These are phyloP conservation scores for Axinella damicornis DNA, from an alignment of 37 sponge, comb jelly and placozoan species.

Conservation along the genomic window DNA sequence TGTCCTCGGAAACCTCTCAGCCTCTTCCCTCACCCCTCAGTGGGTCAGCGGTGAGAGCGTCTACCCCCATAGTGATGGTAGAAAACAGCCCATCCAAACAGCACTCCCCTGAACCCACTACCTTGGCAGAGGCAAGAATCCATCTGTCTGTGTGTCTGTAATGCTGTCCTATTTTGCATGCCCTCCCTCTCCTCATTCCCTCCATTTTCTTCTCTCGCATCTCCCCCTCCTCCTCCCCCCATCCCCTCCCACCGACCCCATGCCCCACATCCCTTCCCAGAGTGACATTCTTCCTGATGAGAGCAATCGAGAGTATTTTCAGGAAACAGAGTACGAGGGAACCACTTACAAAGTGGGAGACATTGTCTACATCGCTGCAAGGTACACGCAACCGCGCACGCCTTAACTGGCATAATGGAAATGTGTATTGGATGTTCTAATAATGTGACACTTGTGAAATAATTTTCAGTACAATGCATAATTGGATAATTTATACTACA, in stretches of 20 bases:
- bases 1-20: neutral
- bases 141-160: too few species aligned
- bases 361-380: conserved; percentile 50
- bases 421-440: neutral
- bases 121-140: too few species aligned
- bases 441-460: too few species aligned
- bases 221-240: neutral
- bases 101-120: neutral
- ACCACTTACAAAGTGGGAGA: conserved; percentile 52
- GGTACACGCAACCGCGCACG: conserved; percentile 22
- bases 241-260: neutral
- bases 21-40: neutral
- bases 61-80: too few species aligned
- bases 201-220: neutral
- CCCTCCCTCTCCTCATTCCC: neutral
- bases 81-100: neutral
- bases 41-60: neutral
- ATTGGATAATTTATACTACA: neutral
- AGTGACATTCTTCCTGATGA: neutral
- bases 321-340: conserved; percentile 20
- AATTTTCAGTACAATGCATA: neutral
- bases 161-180: neutral
- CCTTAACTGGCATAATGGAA: neutral
- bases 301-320: conserved; percentile 3
- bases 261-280: too few species aligned